Evolutionary conservation across 2,888 invertebrate species (phyloP).

Genomic region (Saturnia pavonia): DNA sequence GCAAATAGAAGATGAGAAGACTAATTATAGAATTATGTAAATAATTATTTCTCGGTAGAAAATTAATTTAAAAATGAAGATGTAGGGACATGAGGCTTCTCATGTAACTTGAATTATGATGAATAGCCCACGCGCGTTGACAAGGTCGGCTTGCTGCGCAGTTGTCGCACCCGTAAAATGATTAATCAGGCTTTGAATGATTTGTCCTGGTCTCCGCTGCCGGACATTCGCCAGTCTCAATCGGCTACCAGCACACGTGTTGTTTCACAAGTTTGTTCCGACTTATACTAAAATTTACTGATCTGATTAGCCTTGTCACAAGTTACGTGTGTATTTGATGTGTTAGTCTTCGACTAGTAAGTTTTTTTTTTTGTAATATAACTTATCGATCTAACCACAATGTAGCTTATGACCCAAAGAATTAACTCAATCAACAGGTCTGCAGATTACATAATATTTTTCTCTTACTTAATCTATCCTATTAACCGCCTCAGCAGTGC

Average conservation of each 20-base stretch:
- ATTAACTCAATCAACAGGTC: background rate
- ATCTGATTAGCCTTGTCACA: background rate
- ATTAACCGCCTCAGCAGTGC: constrained; percentile 38
- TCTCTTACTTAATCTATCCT: constrained; percentile 13
- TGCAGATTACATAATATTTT: background rate
- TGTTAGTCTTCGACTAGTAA: background rate
- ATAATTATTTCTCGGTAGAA: background rate
- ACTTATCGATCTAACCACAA: background rate
- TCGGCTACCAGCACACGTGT: constrained; percentile 50
- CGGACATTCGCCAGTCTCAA: constrained; percentile 66
- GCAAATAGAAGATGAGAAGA: background rate
- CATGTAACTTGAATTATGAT: constrained; percentile 61
- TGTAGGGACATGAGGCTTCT: constrained; percentile 55
- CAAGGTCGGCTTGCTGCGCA: constrained; percentile 76
- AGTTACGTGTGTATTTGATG: background rate
- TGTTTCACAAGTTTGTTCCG: constrained; percentile 20
- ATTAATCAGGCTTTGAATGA: constrained; percentile 69
- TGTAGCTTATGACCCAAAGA: background rate
- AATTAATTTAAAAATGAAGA: background rate
- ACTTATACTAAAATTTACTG: constrained; percentile 12
- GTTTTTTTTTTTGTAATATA: background rate
- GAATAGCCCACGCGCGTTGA: constrained; percentile 65
- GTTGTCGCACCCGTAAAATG: constrained; percentile 61
- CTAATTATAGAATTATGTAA: background rate
- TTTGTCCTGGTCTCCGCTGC: constrained; percentile 45